phyloP scores from a whole-genome alignment of 2,888 invertebrate species.

The Pinctada fucata region DNA sequence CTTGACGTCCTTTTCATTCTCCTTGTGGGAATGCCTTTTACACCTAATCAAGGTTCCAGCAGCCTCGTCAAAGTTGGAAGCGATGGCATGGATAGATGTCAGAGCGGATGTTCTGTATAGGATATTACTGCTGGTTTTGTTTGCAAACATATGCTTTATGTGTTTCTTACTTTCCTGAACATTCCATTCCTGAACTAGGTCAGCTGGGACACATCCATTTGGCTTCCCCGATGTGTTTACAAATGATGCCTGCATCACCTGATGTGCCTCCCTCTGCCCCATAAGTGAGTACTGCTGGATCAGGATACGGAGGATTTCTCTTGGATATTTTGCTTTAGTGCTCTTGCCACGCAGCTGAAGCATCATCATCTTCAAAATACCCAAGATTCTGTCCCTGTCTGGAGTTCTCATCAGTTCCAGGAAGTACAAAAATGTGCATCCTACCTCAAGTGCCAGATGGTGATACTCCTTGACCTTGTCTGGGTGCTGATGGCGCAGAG shows the following conservation, averaged over 20 bases:
- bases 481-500: not conserved
- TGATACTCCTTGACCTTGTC: slow-evolving; percentile 30
- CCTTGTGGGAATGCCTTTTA: slow-evolving; percentile 14
- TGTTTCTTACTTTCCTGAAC: slow-evolving; percentile 20
- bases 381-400: slow-evolving; percentile 6
- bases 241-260: slow-evolving; percentile 19
- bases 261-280: slow-evolving; percentile 18
- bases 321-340: slow-evolving; percentile 18
- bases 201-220: slow-evolving; percentile 23
- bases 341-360: slow-evolving; percentile 2
- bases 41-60: slow-evolving; percentile 16
- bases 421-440: slow-evolving; percentile 13
- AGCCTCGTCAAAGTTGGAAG: not conserved
- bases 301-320: slow-evolving; percentile 19
- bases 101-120: slow-evolving; percentile 11
- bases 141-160: slow-evolving; percentile 21
- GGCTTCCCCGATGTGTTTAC: slow-evolving; percentile 18
- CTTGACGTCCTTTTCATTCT: not conserved
- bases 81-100: slow-evolving; percentile 10
- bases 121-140: slow-evolving; percentile 21
- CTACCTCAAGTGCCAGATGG: slow-evolving; percentile 22
- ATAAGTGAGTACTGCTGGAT: slow-evolving; percentile 28
- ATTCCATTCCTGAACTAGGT: slow-evolving; percentile 30
- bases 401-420: not conserved
- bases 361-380: slow-evolving; percentile 21